These are phyloP conservation scores for Romanogobio albipinnatus DNA, from an alignment of 2,113 vertebrate species.

Conservation along the genomic window DNA sequence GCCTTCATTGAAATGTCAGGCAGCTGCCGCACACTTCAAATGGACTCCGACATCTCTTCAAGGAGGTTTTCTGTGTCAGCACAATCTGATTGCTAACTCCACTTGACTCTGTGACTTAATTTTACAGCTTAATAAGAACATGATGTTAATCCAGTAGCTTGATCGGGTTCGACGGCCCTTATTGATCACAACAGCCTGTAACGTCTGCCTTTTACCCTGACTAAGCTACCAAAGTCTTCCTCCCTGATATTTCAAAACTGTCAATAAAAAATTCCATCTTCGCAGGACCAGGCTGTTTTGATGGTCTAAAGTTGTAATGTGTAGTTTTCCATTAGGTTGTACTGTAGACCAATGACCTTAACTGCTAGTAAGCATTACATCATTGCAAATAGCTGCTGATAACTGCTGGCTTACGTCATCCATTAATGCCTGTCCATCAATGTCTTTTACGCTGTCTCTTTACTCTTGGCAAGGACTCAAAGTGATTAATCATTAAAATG, in stretches of 20 bases:
- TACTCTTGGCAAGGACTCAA: slow-evolving; percentile 12
- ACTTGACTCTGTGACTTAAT: slow-evolving; percentile 53
- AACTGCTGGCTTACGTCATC: slow-evolving; percentile 23
- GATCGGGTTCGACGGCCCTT: slow-evolving; percentile 38
- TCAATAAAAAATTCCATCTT: not conserved
- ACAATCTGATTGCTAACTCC: slow-evolving; percentile 43
- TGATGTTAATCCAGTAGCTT: slow-evolving; percentile 55
- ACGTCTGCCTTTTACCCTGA: not conserved
- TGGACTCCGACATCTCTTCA: slow-evolving; percentile 21
- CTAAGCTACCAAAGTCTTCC: slow-evolving; percentile 9
- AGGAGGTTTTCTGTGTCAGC: slow-evolving; percentile 43
- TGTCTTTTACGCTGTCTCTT: slow-evolving; percentile 17
- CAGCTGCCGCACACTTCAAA: slow-evolving; percentile 4
- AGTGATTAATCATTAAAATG: slow-evolving; percentile 57
- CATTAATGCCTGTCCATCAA: slow-evolving; percentile 37
- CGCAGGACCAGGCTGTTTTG: not conserved
- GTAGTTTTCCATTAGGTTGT: not conserved
- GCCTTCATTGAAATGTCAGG: slow-evolving; percentile 1
- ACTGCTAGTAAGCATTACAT: slow-evolving; percentile 31
- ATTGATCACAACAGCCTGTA: slow-evolving; percentile 44
- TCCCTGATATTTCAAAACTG: not conserved
- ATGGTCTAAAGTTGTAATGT: slow-evolving; percentile 14
- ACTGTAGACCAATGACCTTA: not conserved
- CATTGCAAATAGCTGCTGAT: slow-evolving; percentile 27
- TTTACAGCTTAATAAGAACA: slow-evolving; percentile 56